Evolutionary conservation across 2,113 vertebrate genomes (phyloP).

Genomic region (Thermophis baileyi): DNA sequence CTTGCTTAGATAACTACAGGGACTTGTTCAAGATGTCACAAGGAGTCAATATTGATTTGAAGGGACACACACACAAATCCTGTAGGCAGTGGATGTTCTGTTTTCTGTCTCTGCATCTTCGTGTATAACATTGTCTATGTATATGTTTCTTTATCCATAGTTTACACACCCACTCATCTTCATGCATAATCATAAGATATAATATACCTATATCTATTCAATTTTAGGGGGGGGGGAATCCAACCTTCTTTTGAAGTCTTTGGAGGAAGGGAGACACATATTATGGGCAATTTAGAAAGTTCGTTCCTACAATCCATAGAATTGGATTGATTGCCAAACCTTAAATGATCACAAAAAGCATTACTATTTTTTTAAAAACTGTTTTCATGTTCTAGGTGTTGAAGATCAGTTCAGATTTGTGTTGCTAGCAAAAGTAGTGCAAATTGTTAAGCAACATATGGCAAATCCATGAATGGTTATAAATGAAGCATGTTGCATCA

Average conservation of each 20-base stretch:
- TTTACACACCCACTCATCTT: not conserved
- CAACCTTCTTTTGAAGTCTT: not conserved
- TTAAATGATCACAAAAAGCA: conserved; percentile 13
- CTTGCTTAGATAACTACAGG: not conserved
- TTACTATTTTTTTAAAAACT: conserved; percentile 40
- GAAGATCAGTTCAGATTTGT: conserved; percentile 15
- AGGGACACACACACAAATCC: not conserved
- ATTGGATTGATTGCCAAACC: not conserved
- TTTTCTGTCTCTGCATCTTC: not conserved
- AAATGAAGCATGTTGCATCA: conserved; percentile 62
- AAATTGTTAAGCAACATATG: conserved; percentile 54
- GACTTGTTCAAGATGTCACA: not conserved
- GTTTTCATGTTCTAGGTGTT: conserved; percentile 47
- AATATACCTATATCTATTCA: not conserved
- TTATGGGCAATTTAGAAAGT: not conserved
- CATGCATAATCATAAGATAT: not conserved
- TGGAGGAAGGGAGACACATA: not conserved
- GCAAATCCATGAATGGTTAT: conserved; percentile 58
- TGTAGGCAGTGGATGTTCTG: not conserved
- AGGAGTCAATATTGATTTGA: not conserved
- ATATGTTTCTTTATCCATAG: not conserved
- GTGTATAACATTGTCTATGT: not conserved
- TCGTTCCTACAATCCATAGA: not conserved
- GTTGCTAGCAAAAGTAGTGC: conserved; percentile 48
- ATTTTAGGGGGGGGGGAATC: not conserved